These are phyloP conservation scores for Caenorhabditis virilis DNA, from an alignment of 2,888 invertebrate species.

Conservation along the genomic window DNA sequence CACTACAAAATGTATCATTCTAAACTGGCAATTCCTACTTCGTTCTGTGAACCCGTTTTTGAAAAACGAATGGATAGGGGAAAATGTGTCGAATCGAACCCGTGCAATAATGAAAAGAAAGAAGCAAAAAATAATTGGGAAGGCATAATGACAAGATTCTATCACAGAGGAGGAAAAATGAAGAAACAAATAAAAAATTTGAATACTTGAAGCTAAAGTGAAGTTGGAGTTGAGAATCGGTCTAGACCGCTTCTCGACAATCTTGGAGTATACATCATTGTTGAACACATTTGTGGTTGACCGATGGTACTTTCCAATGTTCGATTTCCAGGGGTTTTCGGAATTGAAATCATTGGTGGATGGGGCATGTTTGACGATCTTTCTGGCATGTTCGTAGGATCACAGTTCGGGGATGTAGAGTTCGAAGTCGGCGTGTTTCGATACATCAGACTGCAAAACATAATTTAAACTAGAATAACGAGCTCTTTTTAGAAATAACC, in stretches of 20 bases:
- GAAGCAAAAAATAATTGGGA: no score
- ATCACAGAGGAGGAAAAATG: no score
- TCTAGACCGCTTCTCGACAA: conserved; percentile 1
- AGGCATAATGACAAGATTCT: no score
- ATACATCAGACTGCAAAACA: conserved; percentile 12
- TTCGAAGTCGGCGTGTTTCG: conserved; percentile 3
- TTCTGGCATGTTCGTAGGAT: not conserved
- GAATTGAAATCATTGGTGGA: not conserved
- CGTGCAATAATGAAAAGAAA: no score
- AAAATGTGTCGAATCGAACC: no score
- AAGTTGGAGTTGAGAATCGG: no score
- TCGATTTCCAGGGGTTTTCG: conserved; percentile 16
- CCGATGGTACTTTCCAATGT: conserved; percentile 28
- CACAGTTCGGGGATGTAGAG: not conserved
- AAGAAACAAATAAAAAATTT: no score
- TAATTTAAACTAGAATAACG: not conserved
- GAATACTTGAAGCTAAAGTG: no score
- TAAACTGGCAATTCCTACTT: no score
- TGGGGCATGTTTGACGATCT: not conserved
- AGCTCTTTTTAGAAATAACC: not conserved
- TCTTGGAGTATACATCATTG: conserved; percentile 30
- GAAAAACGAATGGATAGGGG: no score
- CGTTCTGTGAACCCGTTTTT: no score
- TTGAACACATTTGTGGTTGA: conserved; percentile 30
- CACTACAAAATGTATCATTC: no score